Conservation (phyloP, 2,888 invertebrate genomes). For the Hyposoter didymator region DNA sequence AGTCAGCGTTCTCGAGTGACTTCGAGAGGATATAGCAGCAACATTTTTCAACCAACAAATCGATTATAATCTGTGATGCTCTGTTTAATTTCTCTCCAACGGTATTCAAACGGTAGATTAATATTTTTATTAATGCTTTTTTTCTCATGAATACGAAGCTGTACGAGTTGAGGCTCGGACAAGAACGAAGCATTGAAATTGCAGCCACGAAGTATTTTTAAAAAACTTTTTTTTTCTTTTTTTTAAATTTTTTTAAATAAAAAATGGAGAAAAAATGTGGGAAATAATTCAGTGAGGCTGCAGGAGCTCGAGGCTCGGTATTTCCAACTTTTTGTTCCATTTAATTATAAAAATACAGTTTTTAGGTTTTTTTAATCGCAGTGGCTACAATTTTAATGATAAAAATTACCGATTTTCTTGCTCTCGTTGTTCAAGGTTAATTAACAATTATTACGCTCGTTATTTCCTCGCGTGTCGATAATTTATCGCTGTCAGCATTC, state of each 20-base stretch:
- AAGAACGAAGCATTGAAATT: not conserved
- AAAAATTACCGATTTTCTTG: not conserved
- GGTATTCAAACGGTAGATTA: constrained; percentile 30
- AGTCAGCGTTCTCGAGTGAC: constrained; percentile 51
- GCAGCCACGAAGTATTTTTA: not conserved
- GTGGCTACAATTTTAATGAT: too few species aligned
- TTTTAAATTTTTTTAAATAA: not conserved
- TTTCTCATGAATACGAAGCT: not conserved
- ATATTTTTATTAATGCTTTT: not conserved
- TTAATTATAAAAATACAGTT: too few species aligned
- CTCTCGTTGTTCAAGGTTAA: not conserved
- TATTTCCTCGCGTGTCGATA: constrained; percentile 33
- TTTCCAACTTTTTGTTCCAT: not conserved
- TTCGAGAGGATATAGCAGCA: constrained; percentile 21
- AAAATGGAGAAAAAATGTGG: not conserved
- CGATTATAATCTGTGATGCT: constrained; percentile 53
- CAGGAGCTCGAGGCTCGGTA: too few species aligned
- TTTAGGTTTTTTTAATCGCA: too few species aligned
- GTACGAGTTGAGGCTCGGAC: too few species aligned
- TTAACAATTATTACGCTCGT: constrained; percentile 7
- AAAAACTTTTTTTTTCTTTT: not conserved
- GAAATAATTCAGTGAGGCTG: not conserved
- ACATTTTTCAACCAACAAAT: constrained; percentile 42
- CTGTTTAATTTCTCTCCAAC: constrained; percentile 42
- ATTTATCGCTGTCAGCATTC: constrained; percentile 1